Base-by-base conservation (phyloP, 1,140 invertebrate species). In the Nephotettix cincticeps region DNA sequence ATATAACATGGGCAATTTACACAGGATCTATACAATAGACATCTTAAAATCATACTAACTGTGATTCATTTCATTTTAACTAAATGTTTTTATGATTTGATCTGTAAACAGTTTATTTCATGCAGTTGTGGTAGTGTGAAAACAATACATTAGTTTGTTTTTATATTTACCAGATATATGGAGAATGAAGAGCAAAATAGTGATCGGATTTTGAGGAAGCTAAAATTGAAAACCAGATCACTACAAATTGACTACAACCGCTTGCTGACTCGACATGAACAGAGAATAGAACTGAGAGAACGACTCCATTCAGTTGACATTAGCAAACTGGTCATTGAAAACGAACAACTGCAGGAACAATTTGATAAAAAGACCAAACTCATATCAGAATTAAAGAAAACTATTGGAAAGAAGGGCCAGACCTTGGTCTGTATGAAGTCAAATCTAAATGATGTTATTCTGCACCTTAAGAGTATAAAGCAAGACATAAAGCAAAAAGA, bases 401-500 rank as follows among this genome's bases (percentile, higher is more conserved):
- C 40, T 27, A 25, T 43, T 17, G 64, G 64, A 9, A 61, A 28
- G 25, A 61, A 61, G 27, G 56, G 56, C 11, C 56, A 61, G 28
- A 25, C 13, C 4, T 28, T 61, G 25, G 56, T 61, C 9, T 61
- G 23, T 2, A 2, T 29, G 27, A 61, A 61, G 56, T 61, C 56
- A 9, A 61, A 61, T 6, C 25, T 61, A 25, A 61, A 61, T 61
- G 56, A 61, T n/a, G 23, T 23, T 21, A 25, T 27, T 25, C 56
- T 61, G 2, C 11, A 6, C 13, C 14, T 61, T 23, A 27, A 27
- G n/a, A 61, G 23, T 23, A 27, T 61, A 25, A 1, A 4, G 13
- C 56, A 61, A n/a, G 56, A 61, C 56, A 2, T 61, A 9, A 61
- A 61, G n/a, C 56, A 27, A 27, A 61, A 61, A 61, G 56, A 61